Conservation (phyloP, 2,888 invertebrate species). For the Gasteruption jaculator region DNA sequence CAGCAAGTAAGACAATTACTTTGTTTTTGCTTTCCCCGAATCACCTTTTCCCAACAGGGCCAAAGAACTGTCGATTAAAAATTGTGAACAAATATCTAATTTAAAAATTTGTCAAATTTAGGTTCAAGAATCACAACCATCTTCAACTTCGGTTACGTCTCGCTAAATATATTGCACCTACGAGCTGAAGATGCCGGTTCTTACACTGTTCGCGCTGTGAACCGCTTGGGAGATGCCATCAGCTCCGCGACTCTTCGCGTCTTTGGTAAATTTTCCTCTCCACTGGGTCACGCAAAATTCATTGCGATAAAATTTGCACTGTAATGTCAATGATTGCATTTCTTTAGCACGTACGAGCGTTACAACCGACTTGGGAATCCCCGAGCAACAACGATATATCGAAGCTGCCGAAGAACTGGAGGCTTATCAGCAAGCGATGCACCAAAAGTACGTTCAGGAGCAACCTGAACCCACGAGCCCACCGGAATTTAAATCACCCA, state of each 20-base stretch:
- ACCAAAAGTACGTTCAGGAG: conserved; percentile 76
- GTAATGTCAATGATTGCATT: not conserved
- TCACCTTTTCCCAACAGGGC: not conserved
- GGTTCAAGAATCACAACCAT: conserved; percentile 91
- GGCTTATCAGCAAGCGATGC: conserved; percentile 79
- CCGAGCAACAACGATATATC: conserved; percentile 86
- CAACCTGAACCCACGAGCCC: conserved; percentile 73
- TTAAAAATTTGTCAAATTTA: conserved; percentile 22
- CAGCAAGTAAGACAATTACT: conserved; percentile 77
- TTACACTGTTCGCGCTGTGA: conserved; percentile 88
- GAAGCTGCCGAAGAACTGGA: conserved; percentile 89
- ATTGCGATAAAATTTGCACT: conserved; percentile 6
- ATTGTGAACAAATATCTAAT: not conserved
- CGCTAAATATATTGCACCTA: conserved; percentile 97
- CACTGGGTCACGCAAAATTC: no score
- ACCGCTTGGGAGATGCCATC: conserved; percentile 85
- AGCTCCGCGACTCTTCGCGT: conserved; percentile 76
- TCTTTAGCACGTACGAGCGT: conserved; percentile 69
- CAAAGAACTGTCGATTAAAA: conserved; percentile 14
- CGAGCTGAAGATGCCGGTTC: conserved; percentile 97
- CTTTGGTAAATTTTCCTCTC: conserved; percentile 56
- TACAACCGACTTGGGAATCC: conserved; percentile 81
- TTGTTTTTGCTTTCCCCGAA: not conserved
- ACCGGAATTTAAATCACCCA: conserved; percentile 85
- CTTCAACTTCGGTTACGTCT: conserved; percentile 99